These are phyloP conservation scores for Sciurus niger DNA, from an alignment of 2,113 vertebrate species.

Conservation along the genomic window DNA sequence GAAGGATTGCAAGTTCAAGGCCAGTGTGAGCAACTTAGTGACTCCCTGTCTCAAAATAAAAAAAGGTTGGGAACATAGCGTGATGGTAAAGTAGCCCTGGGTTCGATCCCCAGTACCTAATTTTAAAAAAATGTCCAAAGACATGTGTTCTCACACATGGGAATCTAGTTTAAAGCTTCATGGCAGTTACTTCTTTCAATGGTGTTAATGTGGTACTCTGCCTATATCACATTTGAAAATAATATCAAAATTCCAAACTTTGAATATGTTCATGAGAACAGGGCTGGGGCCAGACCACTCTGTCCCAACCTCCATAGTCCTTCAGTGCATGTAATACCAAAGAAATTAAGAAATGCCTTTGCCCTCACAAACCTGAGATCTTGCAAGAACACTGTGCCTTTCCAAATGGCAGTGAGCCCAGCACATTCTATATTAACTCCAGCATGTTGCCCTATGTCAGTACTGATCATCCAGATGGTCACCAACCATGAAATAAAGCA, in stretches of 20 bases:
- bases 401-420: neutral
- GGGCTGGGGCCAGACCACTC: neutral
- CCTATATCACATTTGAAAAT: neutral
- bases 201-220: neutral
- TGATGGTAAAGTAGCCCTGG: too few species aligned
- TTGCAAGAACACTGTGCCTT: slow-evolving; percentile 44
- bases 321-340: neutral
- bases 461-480: neutral
- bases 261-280: neutral
- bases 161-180: neutral
- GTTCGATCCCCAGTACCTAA: neutral
- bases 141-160: neutral
- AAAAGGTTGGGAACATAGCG: too few species aligned
- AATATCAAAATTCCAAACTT: neutral
- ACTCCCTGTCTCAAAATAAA: too few species aligned
- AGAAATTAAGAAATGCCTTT: neutral
- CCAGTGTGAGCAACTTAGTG: too few species aligned
- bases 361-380: neutral
- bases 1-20: too few species aligned
- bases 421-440: neutral
- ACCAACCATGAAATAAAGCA: neutral
- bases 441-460: neutral
- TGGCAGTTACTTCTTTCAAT: neutral
- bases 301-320: neutral
- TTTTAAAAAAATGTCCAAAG: neutral